A percentile compares a stretch with the other conserved stretches of the same genome.
phyloP scores from a whole-genome alignment of 1,140 invertebrate genomes.

The Panagrolaimus sp. region DNA sequence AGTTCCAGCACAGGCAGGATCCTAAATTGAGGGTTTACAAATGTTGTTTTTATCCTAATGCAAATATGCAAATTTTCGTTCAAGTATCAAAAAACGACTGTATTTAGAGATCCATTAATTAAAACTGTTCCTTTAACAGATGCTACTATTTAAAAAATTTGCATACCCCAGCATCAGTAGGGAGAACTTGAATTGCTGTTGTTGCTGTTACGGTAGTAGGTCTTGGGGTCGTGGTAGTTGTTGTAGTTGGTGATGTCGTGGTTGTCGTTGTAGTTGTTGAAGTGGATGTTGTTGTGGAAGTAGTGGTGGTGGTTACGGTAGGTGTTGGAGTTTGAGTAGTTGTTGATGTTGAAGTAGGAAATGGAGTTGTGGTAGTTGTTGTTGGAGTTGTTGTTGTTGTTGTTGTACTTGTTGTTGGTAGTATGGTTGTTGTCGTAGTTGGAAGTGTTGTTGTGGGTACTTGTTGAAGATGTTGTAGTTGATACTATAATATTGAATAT shows the following conservation, averaged over 20 bases:
- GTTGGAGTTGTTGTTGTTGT: background rate
- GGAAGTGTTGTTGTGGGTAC: background rate
- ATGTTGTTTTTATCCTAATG: background rate
- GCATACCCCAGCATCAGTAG: too few relatives aligned
- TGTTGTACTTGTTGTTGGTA: background rate
- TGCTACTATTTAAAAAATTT: background rate
- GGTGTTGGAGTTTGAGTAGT: background rate
- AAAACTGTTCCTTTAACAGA: too few relatives aligned
- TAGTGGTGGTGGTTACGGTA: background rate
- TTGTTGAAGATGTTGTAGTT: background rate
- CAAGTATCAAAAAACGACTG: too few relatives aligned
- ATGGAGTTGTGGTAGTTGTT: background rate
- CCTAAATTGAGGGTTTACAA: too few relatives aligned
- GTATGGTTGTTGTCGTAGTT: background rate
- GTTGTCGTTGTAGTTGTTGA: background rate
- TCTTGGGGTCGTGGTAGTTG: constrained; percentile 3
- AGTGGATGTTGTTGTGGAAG: background rate
- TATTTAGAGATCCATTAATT: too few relatives aligned
- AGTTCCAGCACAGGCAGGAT: constrained; percentile 12
- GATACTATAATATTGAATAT: background rate
- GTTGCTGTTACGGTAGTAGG: background rate
- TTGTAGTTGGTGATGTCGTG: background rate
- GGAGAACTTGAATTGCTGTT: background rate
- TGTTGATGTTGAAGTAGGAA: background rate
- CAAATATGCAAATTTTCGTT: background rate